Percentiles rank a stretch among this genome's conserved stretches.
Evolutionary conservation across 2,888 invertebrate genomes (phyloP).

Genomic region (Cryptus viduatorius): DNA sequence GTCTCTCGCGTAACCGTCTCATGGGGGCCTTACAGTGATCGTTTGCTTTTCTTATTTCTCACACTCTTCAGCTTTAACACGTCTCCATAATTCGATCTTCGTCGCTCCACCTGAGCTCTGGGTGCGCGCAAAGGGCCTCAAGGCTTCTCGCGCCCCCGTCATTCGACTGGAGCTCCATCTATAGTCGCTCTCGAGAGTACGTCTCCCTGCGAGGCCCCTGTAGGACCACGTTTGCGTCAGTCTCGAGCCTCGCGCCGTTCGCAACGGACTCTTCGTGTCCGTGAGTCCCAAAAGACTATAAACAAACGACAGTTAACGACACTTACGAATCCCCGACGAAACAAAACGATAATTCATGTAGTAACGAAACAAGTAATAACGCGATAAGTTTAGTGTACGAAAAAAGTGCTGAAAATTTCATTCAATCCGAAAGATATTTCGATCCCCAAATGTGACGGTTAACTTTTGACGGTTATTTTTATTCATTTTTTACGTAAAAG

Average conservation of each 20-base stretch:
- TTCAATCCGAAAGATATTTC: background rate
- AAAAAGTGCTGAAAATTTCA: constrained; percentile 38
- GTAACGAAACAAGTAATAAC: constrained; percentile 50
- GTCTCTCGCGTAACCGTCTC: constrained; percentile 18
- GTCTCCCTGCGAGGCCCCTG: constrained; percentile 38
- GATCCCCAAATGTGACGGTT: constrained; percentile 22
- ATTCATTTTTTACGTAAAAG: background rate
- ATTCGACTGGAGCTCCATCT: constrained; percentile 53
- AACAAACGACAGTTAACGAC: constrained; percentile 29
- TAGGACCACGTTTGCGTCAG: constrained; percentile 72
- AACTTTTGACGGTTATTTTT: background rate
- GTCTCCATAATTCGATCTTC: constrained; percentile 11
- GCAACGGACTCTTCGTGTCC: constrained; percentile 70
- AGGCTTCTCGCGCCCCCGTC: constrained; percentile 40
- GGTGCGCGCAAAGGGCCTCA: constrained; percentile 45
- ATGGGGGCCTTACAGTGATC: constrained; percentile 15
- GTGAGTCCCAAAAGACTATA: constrained; percentile 52
- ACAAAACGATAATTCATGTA: constrained; percentile 45
- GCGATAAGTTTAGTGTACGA: constrained; percentile 70
- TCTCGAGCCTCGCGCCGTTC: constrained; percentile 82
- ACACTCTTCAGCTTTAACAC: constrained; percentile 17
- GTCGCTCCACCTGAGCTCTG: background rate
- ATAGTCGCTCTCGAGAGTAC: constrained; percentile 29
- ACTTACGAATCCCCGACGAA: constrained; percentile 17
- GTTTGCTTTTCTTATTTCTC: constrained; percentile 46